Base-by-base conservation (phyloP, 2,113 vertebrate species). In the Bambusicola thoracicus region DNA sequence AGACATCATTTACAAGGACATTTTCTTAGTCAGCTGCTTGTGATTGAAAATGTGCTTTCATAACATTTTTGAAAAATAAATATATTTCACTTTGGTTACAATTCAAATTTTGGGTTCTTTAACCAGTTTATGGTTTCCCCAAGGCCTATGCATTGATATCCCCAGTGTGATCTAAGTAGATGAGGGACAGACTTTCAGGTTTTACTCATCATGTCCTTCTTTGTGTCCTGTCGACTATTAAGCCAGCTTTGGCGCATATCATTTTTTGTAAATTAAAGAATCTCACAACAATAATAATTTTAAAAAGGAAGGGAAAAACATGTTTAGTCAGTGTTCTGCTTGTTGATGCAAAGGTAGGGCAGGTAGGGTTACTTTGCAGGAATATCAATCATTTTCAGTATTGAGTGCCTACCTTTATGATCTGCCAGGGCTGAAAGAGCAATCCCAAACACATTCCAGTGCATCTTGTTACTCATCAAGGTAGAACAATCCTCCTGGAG, bases 391-490 rank as follows among this genome's bases (percentile, higher is more conserved):
- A 85, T 63, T 77, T 91, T 66, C 44, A 80, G 38, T 18, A 19
- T 65, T 65, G 92, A 97, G 68, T 43, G 3, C 69, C 78, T 96
- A 94, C 84, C 68, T 86, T 85, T 79, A 85, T 49, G 19, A 67
- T 85, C 55, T 90, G 76, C 83, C 95, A 94, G 55, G 51, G 65
- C 40, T 84, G 67, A 78, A 91, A 92, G 44, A 85, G 68, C 81
- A 93, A 87, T 79, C 38, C 56, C 4, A 89, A 89, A 83, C 9
- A 70, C 22, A 83, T 85, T 93, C 84, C 88, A 94, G 80, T 58
- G 69, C 92, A 94, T 95, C 92, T 81, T 91, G 18, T 62, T 92
- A 74, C 78, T 95, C 83, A 94, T 92, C 92, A 87, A 93, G 25
- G 30, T 56, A 94, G 27, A 93, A 72, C 32, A 90, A 70, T 83